Conservation (phyloP, 92 coral and sea anemone species). For the Paramuricea clavata region DNA sequence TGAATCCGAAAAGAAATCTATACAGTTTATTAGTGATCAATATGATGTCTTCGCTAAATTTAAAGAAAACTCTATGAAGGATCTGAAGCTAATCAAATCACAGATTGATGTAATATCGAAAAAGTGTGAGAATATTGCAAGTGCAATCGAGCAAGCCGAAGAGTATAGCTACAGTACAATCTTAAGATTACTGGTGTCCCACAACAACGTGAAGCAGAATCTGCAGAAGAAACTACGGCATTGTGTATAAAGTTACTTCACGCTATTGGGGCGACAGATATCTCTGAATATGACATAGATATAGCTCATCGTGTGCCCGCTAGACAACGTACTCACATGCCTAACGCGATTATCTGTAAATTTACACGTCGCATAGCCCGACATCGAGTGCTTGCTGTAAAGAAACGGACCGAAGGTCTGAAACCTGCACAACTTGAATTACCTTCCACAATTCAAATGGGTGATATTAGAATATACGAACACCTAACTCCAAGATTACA, state of each 20-base stretch:
- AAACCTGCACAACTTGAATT: neutral
- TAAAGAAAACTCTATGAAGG: neutral
- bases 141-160: slow-evolving; percentile 42
- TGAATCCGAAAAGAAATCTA: neutral
- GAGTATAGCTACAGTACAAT: slow-evolving; percentile 51
- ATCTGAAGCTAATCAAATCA: neutral
- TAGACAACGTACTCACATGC: neutral
- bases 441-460: neutral
- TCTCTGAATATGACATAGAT: neutral
- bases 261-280: slow-evolving; percentile 9
- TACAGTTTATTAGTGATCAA: neutral
- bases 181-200: slow-evolving; percentile 51
- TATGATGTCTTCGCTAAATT: slow-evolving; percentile 9
- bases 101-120: neutral
- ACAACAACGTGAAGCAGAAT: slow-evolving; percentile 24
- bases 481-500: neutral
- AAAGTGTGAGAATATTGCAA: slow-evolving; percentile 12
- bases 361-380: slow-evolving; percentile 1
- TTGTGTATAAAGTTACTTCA: neutral
- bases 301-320: slow-evolving; percentile 9
- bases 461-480: neutral
- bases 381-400: neutral
- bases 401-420: neutral
- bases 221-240: slow-evolving; percentile 3
- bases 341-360: slow-evolving; percentile 12